These are phyloP conservation scores for Galbula dea DNA, from an alignment of 2,113 vertebrate species.

Conservation along the genomic window DNA sequence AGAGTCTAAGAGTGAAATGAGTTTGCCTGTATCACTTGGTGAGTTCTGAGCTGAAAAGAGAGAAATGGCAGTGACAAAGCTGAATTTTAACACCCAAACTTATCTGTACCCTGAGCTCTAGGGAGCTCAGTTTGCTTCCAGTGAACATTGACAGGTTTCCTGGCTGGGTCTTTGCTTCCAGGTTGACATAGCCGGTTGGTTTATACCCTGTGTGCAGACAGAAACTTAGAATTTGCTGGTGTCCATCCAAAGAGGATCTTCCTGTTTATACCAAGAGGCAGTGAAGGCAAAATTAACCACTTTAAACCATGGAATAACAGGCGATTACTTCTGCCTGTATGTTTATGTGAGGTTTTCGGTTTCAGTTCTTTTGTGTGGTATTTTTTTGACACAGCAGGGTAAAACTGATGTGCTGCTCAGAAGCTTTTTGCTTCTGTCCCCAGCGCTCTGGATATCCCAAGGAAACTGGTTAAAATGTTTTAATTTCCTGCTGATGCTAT, in stretches of 20 bases:
- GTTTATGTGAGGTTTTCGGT: not conserved
- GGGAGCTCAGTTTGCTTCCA: not conserved
- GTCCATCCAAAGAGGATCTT: not conserved
- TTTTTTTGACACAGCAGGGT: not conserved
- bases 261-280: not conserved
- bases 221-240: not conserved
- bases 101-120: no score
- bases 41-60: not conserved
- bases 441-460: not conserved
- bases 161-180: not conserved
- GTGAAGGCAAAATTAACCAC: not conserved
- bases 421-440: not conserved
- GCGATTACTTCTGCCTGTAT: not conserved
- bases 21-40: accelerated
- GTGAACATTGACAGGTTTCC: not conserved
- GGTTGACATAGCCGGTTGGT: accelerated
- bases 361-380: not conserved
- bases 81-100: not conserved
- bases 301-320: not conserved
- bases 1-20: not conserved
- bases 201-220: not conserved
- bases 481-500: not conserved
- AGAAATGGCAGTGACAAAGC: not conserved
- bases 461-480: not conserved
- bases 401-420: not conserved